phyloP scores from a whole-genome alignment of 1,140 invertebrate genomes.

The Drosophila sp. region DNA sequence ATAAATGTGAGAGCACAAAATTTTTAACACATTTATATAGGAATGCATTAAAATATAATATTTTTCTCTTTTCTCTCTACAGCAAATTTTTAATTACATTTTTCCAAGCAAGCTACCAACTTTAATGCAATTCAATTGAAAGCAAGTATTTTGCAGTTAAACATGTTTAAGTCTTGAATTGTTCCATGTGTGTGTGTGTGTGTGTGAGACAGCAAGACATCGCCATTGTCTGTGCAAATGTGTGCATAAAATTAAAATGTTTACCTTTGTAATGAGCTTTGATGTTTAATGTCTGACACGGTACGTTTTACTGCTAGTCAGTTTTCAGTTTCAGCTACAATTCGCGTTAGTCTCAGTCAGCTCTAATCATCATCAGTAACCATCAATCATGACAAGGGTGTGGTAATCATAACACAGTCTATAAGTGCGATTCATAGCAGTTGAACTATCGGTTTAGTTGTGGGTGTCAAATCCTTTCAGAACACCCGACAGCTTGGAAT shows the following conservation, averaged over 20 bases:
- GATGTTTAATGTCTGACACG: conserved; percentile 28
- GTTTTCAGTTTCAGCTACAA: background rate
- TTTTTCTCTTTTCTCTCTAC: background rate
- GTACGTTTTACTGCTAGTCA: background rate
- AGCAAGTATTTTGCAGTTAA: background rate
- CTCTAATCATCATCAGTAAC: conserved; percentile 5
- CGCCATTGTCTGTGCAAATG: conserved; percentile 31
- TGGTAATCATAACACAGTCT: background rate
- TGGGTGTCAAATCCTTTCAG: background rate
- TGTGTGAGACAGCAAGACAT: background rate
- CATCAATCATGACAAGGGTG: conserved; percentile 38
- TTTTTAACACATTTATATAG: conserved; percentile 5
- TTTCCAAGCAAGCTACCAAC: background rate
- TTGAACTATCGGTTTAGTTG: background rate
- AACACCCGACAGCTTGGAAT: background rate
- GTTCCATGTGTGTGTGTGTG: too few species aligned
- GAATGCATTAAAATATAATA: background rate
- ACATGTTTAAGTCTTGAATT: background rate
- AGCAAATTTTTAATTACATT: conserved; percentile 34
- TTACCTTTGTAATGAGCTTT: conserved; percentile 49
- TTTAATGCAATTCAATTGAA: background rate
- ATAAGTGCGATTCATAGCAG: background rate
- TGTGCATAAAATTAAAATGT: conserved; percentile 53
- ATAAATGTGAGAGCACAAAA: background rate
- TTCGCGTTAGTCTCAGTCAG: background rate